These are phyloP conservation scores for Cremastinae sp. DNA, from an alignment of 2,888 invertebrate species.

Conservation along the genomic window DNA sequence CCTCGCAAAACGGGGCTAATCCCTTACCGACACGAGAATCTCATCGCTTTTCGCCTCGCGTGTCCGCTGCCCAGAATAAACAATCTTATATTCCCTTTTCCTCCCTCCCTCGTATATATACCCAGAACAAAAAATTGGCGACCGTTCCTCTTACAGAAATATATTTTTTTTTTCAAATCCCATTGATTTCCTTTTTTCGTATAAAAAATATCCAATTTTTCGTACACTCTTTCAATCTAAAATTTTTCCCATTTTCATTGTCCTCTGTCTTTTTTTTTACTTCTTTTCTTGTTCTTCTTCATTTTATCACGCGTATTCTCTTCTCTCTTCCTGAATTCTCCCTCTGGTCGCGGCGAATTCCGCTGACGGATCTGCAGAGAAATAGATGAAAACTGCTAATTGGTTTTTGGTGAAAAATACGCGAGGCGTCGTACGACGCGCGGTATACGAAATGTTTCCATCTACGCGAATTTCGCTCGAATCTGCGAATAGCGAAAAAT, in stretches of 20 bases:
- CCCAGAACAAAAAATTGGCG: too few relatives aligned
- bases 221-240: too few relatives aligned
- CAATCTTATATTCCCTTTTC: constrained; percentile 63
- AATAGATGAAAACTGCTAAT: constrained; percentile 75
- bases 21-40: constrained; percentile 74
- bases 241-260: too few relatives aligned
- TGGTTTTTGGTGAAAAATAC: constrained; percentile 68
- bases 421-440: not conserved
- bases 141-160: too few relatives aligned
- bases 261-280: constrained; percentile 10
- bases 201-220: too few relatives aligned
- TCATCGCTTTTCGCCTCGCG: constrained; percentile 73
- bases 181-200: too few relatives aligned
- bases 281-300: constrained; percentile 20
- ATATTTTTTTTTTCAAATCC: too few relatives aligned
- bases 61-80: constrained; percentile 71
- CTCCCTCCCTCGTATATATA: not conserved
- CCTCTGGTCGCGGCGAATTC: constrained; percentile 33
- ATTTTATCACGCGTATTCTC: constrained; percentile 29
- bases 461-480: not conserved
- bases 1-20: constrained; percentile 64
- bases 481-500: constrained; percentile 1
- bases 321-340: constrained; percentile 36
- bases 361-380: constrained; percentile 60
- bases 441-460: constrained; percentile 5